Evolutionary conservation across 2,113 vertebrate genomes (phyloP), one percentile per base, ranked within the genome.

Genomic region (Sardina pilchardus): DNA sequence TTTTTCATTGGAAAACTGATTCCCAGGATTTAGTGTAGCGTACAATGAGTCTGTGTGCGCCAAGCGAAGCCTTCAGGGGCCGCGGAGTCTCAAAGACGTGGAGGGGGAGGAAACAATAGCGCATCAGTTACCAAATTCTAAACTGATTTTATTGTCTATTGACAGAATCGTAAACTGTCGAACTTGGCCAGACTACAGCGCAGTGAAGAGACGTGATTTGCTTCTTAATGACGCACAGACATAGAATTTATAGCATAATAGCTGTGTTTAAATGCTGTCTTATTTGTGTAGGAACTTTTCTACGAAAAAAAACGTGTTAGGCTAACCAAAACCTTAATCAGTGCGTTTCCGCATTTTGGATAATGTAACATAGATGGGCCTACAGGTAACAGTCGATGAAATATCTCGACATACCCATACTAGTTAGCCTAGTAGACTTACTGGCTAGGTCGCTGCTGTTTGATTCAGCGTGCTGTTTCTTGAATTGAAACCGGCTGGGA

Each of bases 401-500:
- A 71, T 71, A 71, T 71, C 3, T 30, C 12, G 45, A 47, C 1
- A 47, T 2, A 4, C 12, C 45, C 45, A 6, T 1, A 47, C 17
- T 1, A 21, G 6, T 21, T 48, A 34, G 30, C 6, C 63, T 34
- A 71, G 39, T 12, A 71, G 63, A 2, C 26, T 19, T 19, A 17
- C 6, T 63, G 3, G 56, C 36, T n/a, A 21, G 17, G 19, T 81
- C 71, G 26, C 36, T 21, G 56, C 21, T 42, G 81, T 24, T 3
- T 19, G 34, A 59, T 84, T 84, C 71, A 84, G 81, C 47, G 43
- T 45, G 83, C 80, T 84, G 78, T 82, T 85, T 85, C 67, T 59
- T 85, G 59, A 81, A 21, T 75, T 44, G 17, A 50, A 50, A 50
- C 71, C 71, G 71, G 30, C 26, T 78, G 71, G 30, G 71, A 78